These are phyloP conservation scores for Tapirus terrestris DNA, from an alignment of 2,113 vertebrate species.

Conservation along the genomic window DNA sequence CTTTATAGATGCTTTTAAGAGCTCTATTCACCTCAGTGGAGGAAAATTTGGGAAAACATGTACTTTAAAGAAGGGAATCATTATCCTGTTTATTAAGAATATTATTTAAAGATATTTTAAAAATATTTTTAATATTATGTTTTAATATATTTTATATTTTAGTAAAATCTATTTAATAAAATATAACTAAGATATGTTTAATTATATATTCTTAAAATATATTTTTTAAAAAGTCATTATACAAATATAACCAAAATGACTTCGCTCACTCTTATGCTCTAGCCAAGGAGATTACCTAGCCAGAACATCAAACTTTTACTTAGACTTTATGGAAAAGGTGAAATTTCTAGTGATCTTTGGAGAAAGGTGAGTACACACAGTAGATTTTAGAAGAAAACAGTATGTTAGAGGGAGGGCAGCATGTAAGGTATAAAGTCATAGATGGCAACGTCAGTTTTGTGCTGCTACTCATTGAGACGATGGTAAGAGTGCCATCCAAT, in stretches of 20 bases:
- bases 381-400: not conserved
- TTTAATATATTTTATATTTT: not conserved
- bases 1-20: not conserved
- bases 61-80: constrained; percentile 9
- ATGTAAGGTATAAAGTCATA: not conserved
- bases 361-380: not conserved
- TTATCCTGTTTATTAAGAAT: not conserved
- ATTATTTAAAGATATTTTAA: not conserved
- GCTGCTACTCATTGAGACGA: not conserved
- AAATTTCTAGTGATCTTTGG: not conserved
- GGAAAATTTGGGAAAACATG: not conserved
- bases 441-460: not conserved
- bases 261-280: not conserved
- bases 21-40: not conserved
- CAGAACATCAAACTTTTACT: not conserved
- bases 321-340: constrained; percentile 7
- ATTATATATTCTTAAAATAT: not conserved
- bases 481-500: not conserved
- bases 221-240: not conserved
- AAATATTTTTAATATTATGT: not conserved
- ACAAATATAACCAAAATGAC: not conserved
- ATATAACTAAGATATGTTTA: not conserved
- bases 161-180: not conserved
- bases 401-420: not conserved
- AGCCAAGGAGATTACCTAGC: not conserved